phyloP scores from a whole-genome alignment of 2,113 vertebrate species.

The Cebus imitator region DNA sequence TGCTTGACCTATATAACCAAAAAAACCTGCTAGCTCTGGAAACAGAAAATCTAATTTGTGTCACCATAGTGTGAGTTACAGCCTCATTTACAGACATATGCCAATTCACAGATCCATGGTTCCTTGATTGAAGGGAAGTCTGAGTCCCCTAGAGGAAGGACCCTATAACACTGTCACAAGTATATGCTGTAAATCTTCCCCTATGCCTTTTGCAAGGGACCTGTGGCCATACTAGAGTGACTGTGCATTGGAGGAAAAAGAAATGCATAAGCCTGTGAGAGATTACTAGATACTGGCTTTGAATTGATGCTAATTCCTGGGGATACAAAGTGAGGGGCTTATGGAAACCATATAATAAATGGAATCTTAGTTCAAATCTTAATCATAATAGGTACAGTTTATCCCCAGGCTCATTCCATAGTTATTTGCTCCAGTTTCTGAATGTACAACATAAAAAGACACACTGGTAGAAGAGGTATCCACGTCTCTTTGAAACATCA shows the following conservation, averaged over 20 bases:
- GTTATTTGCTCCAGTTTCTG: not conserved
- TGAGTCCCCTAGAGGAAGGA: not conserved
- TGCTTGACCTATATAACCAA: not conserved
- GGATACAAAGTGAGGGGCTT: not conserved
- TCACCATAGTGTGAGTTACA: not conserved
- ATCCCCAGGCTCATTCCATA: not conserved
- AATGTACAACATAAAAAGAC: not conserved
- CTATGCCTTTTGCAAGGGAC: not conserved
- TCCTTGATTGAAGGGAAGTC: not conserved
- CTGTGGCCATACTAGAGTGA: not conserved
- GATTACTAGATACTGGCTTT: not conserved
- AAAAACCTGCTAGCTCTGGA: not conserved
- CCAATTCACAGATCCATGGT: not conserved
- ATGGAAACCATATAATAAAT: not conserved
- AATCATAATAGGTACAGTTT: not conserved
- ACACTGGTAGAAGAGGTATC: not conserved
- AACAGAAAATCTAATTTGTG: not conserved
- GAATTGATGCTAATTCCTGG: not conserved
- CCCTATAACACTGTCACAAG: not conserved
- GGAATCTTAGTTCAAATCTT: not conserved
- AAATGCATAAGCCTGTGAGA: not conserved
- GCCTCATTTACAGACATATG: not conserved
- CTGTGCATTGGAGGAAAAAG: not conserved
- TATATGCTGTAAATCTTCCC: not conserved
- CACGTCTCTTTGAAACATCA: not conserved